Evolutionary conservation across 2,113 vertebrate species (phyloP), one percentile per base, ranked within the genome.

Genomic region (Motacilla tschutschensis): DNA sequence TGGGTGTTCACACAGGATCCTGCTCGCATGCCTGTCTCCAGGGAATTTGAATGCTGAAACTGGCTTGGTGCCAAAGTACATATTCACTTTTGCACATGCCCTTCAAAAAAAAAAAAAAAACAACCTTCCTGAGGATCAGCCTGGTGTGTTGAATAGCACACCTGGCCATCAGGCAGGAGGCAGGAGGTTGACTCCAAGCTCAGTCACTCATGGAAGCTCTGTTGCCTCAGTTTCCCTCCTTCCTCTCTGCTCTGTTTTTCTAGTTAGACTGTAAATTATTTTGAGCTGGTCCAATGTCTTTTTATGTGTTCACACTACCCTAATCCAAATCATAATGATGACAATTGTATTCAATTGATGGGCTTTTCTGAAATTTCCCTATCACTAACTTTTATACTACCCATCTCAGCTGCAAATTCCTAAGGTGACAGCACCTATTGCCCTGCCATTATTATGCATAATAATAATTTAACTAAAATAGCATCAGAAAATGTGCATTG

Each of bases 381-480:
- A 38, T 71, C 76, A 50, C 86, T 93, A 59, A 83, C 69, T 90
- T 93, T 92, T 88, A 83, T 74, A 35, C 75, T 59, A 54, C 83
- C 51, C 86, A 88, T 84, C 86, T 51, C 46, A 64, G 65, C 76
- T 67, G 65, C 85, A 87, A 82, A 89, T 89, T 91, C 69, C 76
- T 89, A 6, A 90, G 71, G 72, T 95, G 93, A 80, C 89, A 92
- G 89, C 79, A 94, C 93, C 94, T 95, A 90, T 57, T 89, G 93
- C 85, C 87, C 93, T 74, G 46, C 50, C 89, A 57, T 92, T 87
- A 94, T 92, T 93, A 91, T 75, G 80, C 65, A 85, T 88, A 91
- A 92, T 93, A 94, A 94, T 91, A 92, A 95, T 87, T 94, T 92
- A 89, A 93, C 90, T 94, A 93, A 94, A 95, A 95, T 87, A 92